Base-by-base conservation (phyloP, 1,140 invertebrate species). In the Bacillus rossius region DNA sequence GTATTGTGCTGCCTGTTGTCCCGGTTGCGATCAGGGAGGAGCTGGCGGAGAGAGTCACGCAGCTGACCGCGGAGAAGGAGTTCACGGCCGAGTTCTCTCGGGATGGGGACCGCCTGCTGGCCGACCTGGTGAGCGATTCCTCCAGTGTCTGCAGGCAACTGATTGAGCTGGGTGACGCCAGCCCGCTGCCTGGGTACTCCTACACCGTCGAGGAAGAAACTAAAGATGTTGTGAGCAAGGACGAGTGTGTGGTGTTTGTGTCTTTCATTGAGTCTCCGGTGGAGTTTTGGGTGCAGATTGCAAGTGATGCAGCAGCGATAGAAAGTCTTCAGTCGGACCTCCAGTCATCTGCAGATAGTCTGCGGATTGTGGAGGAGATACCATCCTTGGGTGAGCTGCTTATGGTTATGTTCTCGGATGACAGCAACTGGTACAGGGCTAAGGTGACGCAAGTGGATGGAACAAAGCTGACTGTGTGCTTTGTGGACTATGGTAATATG, bases 401-500 rank as follows among this genome's bases (percentile, higher is more conserved):
- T 57, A 80, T 82, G 19, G 84, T 83, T n/a, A 77, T 82, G 59
- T 91, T 85, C 67, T 83, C 81, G 0, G 81, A 83, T 1, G 87
- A 92, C 67, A 79, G 84, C 37, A 69, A 73, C 1, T 94, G 89
- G 90, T 93, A 92, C 66, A 77, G 91, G 62, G 89, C 89, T 1
- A 80, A 85, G 63, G 84, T 92, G n/a, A 76, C 89, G 1, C 87
- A 90, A 62, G 77, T 81, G 0, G 83, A 85, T 59, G 75, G 78
- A 10, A 85, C 84, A 49, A 82, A 86, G 20, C 86, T 82, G 13
- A 86, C 86, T 1, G 83, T 93, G 0, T 78, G 84, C 23, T 94
- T 91, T 66, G 83, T 93, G 3, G 92, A 95, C 68, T 92, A 85
- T 68, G 92, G 92, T 7, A 89, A 89, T 60, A 87, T 84, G 0